Percentiles rank a stretch among this genome's conserved stretches.
Conservation (phyloP, 2,888 invertebrate genomes). For the Melanotus villosus region DNA sequence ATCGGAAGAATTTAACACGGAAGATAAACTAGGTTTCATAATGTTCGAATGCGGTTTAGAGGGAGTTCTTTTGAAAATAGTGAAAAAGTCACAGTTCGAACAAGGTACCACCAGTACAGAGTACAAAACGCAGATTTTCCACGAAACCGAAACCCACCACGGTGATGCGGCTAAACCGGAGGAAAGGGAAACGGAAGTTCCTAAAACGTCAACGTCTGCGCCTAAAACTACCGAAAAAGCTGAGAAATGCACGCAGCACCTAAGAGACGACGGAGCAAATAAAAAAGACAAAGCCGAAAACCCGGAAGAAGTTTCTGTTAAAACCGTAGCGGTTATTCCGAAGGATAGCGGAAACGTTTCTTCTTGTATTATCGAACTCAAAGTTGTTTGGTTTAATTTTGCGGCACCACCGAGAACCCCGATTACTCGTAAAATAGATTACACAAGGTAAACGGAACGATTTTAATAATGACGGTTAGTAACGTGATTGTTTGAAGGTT, state of each 20-base stretch:
- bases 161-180: constrained; percentile 9
- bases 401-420: constrained; percentile 96
- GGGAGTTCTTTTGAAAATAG: constrained; percentile 86
- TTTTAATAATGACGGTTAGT: background rate
- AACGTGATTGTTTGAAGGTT: constrained; percentile 71
- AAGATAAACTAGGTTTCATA: constrained; percentile 87
- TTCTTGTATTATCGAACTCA: constrained; percentile 90
- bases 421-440: constrained; percentile 94
- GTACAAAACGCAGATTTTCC: constrained; percentile 20
- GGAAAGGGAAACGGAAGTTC: constrained; percentile 2
- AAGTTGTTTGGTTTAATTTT: constrained; percentile 97
- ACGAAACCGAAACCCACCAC: constrained; percentile 18
- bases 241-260: background rate
- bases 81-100: constrained; percentile 83
- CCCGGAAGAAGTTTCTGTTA: constrained; percentile 40
- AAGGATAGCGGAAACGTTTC: constrained; percentile 84
- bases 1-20: constrained; percentile 70
- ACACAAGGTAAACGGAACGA: constrained; percentile 81
- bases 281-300: constrained; percentile 6
- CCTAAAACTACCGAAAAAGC: background rate
- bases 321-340: constrained; percentile 60
- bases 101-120: constrained; percentile 65
- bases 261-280: constrained; percentile 39
- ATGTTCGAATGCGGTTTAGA: constrained; percentile 98
- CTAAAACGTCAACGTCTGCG: background rate